These are phyloP conservation scores for Chaetophractus vellerosus DNA, from an alignment of 2,797 vertebrate species.

Conservation along the genomic window DNA sequence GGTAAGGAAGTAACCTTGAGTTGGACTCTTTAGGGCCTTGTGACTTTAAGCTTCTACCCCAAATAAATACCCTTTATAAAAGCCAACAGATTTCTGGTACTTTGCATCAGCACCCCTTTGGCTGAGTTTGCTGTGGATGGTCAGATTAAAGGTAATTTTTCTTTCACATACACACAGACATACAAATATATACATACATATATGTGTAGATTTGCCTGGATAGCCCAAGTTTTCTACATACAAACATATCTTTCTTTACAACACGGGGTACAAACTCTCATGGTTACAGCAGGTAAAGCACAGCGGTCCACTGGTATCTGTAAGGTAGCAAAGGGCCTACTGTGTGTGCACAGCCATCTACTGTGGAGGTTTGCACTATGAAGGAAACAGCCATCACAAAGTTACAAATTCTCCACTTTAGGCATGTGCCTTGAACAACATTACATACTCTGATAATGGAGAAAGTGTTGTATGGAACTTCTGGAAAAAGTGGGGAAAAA, in stretches of 20 bases:
- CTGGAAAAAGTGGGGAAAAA: not conserved
- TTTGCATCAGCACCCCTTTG: too few species aligned
- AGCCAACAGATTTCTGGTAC: too few species aligned
- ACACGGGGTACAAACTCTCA: not conserved
- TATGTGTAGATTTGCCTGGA: not conserved
- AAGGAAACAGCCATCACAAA: not conserved
- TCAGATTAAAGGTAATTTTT: not conserved
- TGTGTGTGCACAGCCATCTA: rapidly evolving
- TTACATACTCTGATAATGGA: too few species aligned
- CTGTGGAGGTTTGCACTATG: too few species aligned
- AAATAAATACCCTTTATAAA: too few species aligned
- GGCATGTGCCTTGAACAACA: too few species aligned
- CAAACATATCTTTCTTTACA: not conserved
- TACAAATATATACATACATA: not conserved
- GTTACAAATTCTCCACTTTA: too few species aligned
- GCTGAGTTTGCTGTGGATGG: not conserved
- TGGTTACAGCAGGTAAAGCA: rapidly evolving
- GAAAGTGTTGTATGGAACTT: too few species aligned
- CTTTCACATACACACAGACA: not conserved
- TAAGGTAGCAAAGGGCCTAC: not conserved
- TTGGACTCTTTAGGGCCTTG: too few species aligned
- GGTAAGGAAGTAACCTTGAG: too few species aligned
- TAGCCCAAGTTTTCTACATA: not conserved
- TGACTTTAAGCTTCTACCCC: too few species aligned
- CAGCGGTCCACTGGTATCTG: rapidly evolving